phyloP scores from a whole-genome alignment of 2,888 invertebrate genomes.

The Diplolepis rosae region DNA sequence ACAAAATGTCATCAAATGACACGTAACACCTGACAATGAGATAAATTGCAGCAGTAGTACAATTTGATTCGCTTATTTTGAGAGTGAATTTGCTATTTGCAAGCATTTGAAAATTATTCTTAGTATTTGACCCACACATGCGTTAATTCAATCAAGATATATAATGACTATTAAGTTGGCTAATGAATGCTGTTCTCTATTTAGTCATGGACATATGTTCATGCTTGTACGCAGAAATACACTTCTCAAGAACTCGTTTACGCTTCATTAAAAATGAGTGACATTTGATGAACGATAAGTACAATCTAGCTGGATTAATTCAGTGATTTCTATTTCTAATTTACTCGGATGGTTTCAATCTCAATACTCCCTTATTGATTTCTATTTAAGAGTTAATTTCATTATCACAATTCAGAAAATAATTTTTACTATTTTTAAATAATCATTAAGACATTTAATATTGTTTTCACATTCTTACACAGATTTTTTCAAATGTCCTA shows the following conservation, averaged over 20 bases:
- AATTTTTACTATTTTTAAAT: too few species aligned
- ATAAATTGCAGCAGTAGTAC: neutral
- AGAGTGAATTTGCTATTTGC: neutral
- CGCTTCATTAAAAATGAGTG: conserved; percentile 24
- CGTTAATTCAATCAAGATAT: conserved; percentile 31
- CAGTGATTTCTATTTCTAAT: neutral
- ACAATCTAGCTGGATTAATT: conserved; percentile 1
- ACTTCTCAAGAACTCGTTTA: neutral
- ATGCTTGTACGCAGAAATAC: conserved; percentile 5
- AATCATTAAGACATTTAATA: too few species aligned
- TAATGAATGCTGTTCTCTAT: conserved; percentile 25
- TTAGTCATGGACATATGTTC: conserved; percentile 12
- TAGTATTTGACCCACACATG: conserved; percentile 10
- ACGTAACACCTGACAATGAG: neutral
- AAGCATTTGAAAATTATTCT: conserved; percentile 12
- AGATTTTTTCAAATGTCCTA: too few species aligned
- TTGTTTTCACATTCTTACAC: too few species aligned
- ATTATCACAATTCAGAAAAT: too few species aligned
- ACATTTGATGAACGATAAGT: conserved; percentile 8
- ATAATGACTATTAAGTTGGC: conserved; percentile 28
- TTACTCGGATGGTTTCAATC: neutral
- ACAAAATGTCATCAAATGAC: neutral
- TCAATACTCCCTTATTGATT: too few species aligned
- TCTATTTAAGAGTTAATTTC: too few species aligned
- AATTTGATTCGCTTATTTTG: neutral